Evolutionary conservation across 30 jellyfish, hydroid and myxozoan species (phyloP), one percentile per base, ranked within the genome.

Genomic region (Cassiopea andromeda): DNA sequence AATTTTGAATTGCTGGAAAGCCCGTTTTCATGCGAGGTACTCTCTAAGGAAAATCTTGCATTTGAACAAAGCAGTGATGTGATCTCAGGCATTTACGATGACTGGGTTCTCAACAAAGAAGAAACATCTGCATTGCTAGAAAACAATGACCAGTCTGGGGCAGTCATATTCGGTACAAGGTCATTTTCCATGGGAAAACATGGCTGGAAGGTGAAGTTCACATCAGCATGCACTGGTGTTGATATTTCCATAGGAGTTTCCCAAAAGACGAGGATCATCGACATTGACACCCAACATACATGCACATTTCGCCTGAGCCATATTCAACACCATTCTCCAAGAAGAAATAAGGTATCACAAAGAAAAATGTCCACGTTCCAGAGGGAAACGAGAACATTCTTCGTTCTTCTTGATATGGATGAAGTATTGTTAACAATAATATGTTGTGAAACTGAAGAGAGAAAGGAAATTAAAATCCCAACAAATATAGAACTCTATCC

Each of bases 81-180:
- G 15, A 6, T 78, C 1, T 73, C 82, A 67, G 90, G 85, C 45
- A 68, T 77, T 18, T 82, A 87, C 8, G 90, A 77, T 19, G 94
- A 70, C 60, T 87, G 94, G 94, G 94, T 87, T 5, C 60, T 87
- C 68, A 87, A 87, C 80, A 87, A 78, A 27, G 94, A 87, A 70
- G 94, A 87, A 75, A 87, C 94, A 4, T 77, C 94, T 44, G 94
- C 94, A 3, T 69, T 87, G 58, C 85, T 87, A n/a, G 94, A 87
- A 68, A 87, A 84, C 81, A 87, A 87, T 64, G 88, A 87, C 90
- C 90, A 87, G 73, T 69, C 82, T 2, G 94, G 94, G 6, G 94
- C 94, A 45, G 46, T 87, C 66, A 78, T 87, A 8, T 87, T 87
- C 45, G 94, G 94, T 16, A 83, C 90, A 27, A 50, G 74, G 59